phyloP scores from a whole-genome alignment of 2,888 invertebrate species.

The Chouioia cunea region DNA sequence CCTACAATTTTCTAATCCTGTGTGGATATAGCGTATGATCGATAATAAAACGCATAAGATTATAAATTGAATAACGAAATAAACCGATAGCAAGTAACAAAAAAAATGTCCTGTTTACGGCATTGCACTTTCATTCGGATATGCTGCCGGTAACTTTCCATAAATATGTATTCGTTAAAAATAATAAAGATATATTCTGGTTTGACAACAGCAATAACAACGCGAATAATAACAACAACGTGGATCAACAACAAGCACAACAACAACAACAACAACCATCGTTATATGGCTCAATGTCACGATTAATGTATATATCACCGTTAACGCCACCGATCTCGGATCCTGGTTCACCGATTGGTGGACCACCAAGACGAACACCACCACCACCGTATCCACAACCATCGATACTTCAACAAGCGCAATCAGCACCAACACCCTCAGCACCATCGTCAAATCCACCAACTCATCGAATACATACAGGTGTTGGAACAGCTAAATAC shows the following conservation, averaged over 20 bases:
- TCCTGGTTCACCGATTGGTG: slow-evolving; percentile 81
- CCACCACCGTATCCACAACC: slow-evolving; percentile 81
- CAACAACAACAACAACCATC: slow-evolving; percentile 66
- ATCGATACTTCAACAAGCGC: neutral
- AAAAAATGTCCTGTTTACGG: no score
- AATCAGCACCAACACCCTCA: neutral
- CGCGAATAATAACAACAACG: slow-evolving; percentile 53
- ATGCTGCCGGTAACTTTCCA: no score
- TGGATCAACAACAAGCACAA: slow-evolving; percentile 53
- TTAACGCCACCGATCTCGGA: slow-evolving; percentile 90
- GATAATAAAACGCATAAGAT: no score
- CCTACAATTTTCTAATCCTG: no score
- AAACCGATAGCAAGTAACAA: no score
- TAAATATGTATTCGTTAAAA: no score
- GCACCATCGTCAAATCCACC: slow-evolving; percentile 3
- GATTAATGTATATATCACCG: slow-evolving; percentile 85
- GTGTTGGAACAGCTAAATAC: slow-evolving; percentile 73
- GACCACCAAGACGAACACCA: slow-evolving; percentile 80
- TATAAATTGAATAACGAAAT: no score
- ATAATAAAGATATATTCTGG: neutral
- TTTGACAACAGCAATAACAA: slow-evolving; percentile 53
- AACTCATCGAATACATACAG: neutral
- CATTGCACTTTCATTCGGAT: no score
- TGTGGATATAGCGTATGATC: no score
- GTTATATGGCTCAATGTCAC: slow-evolving; percentile 72